Percentiles rank a stretch among this genome's conserved stretches.
Conservation (phyloP, 2,113 vertebrate species). For the Oceanodroma tethys region DNA sequence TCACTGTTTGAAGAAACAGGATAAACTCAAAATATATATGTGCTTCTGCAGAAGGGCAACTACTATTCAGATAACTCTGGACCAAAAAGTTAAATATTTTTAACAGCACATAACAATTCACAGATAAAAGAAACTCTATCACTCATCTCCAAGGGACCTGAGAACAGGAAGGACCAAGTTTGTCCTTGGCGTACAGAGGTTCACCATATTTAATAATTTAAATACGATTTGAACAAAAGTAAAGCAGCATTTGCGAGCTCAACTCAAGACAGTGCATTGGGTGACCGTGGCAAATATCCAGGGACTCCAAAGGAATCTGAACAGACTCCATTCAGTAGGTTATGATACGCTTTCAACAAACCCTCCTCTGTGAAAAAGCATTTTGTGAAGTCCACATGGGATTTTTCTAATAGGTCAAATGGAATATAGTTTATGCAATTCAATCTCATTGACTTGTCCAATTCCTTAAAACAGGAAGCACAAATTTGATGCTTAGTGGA, state of each 20-base stretch:
- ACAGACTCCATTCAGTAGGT: background rate
- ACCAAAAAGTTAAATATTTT: background rate
- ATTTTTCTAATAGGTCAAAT: background rate
- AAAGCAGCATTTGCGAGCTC: background rate
- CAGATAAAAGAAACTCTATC: background rate
- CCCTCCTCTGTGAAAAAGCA: background rate
- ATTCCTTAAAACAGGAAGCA: background rate
- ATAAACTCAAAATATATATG: background rate
- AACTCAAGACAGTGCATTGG: background rate
- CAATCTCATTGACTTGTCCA: background rate
- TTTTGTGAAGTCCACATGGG: background rate
- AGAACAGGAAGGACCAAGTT: background rate
- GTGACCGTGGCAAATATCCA: background rate
- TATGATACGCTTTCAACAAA: background rate
- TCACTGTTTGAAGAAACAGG: background rate
- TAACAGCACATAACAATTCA: background rate
- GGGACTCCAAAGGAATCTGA: background rate
- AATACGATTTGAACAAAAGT: background rate
- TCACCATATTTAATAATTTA: background rate
- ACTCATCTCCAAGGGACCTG: background rate
- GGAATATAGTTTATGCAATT: background rate
- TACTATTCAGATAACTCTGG: background rate
- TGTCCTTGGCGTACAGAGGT: background rate
- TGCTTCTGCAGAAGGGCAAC: background rate
- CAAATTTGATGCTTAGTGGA: background rate